Conservation (phyloP, 2,797 vertebrate species). For the Argyrosomus regius region DNA sequence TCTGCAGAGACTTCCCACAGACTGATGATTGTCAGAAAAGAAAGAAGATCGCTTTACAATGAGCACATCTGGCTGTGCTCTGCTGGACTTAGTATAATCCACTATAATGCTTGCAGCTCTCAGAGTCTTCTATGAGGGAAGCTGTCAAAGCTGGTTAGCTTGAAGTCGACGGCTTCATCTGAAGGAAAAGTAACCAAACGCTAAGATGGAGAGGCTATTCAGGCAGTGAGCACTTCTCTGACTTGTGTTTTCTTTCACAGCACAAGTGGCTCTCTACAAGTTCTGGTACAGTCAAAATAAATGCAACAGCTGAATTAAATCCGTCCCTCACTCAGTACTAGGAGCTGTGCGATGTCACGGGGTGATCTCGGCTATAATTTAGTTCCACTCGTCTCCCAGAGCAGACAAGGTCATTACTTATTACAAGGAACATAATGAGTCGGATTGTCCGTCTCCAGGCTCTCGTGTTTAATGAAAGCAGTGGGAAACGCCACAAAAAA, state of each 20-base stretch:
- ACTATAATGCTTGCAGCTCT: conserved; percentile 52
- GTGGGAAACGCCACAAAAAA: conserved; percentile 31
- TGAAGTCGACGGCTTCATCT: conserved; percentile 47
- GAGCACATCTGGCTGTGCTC: conserved; percentile 56
- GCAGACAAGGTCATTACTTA: conserved; percentile 46
- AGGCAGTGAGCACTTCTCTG: conserved; percentile 6
- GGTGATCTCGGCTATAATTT: conserved; percentile 29
- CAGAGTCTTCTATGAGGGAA: conserved; percentile 38
- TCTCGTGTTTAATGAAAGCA: conserved; percentile 36
- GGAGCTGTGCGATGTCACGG: background rate
- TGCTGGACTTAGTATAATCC: conserved; percentile 68
- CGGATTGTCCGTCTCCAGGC: conserved; percentile 36
- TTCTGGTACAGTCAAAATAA: background rate
- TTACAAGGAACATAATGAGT: conserved; percentile 37
- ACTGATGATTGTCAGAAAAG: conserved; percentile 49
- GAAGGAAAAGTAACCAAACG: conserved; percentile 15
- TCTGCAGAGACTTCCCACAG: conserved; percentile 10
- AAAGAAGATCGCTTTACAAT: conserved; percentile 39
- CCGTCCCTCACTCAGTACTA: background rate
- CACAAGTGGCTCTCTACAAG: conserved; percentile 20
- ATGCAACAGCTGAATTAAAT: conserved; percentile 30
- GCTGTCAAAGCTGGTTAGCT: conserved; percentile 56
- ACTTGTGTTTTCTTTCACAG: conserved; percentile 14
- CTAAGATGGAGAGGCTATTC: background rate
- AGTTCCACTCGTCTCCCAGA: conserved; percentile 31